Evolutionary conservation across 2,888 invertebrate species (phyloP).

Genomic region (Machimus atricapillus): DNA sequence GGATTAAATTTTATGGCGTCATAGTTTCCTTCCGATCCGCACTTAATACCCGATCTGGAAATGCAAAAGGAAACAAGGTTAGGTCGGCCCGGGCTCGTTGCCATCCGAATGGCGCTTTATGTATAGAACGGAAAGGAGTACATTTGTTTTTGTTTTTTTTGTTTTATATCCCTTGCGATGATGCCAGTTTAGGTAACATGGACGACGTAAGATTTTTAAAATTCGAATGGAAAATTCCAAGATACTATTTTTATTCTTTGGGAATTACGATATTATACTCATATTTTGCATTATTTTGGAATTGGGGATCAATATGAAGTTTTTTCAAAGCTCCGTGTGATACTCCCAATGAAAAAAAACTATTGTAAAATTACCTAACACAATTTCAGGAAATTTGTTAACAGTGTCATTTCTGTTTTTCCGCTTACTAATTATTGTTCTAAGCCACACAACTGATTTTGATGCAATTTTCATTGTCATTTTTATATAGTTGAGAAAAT

Average conservation of each 20-base stretch:
- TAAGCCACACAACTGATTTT: too few species aligned
- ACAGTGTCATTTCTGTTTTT: too few species aligned
- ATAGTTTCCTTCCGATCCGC: slow-evolving; percentile 35
- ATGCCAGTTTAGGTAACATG: background rate
- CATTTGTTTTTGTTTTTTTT: background rate
- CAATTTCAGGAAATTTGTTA: too few species aligned
- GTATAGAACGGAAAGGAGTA: background rate
- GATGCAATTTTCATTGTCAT: too few species aligned
- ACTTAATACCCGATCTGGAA: slow-evolving; percentile 36
- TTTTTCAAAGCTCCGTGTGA: background rate
- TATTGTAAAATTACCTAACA: background rate
- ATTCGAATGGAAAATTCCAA: background rate
- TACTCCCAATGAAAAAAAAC: background rate
- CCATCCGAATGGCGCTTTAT: background rate
- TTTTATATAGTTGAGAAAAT: too few species aligned
- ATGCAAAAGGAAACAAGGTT: slow-evolving; percentile 19
- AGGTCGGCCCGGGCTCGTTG: background rate
- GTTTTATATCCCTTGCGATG: background rate
- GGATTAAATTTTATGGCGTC: slow-evolving; percentile 38
- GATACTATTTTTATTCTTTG: background rate
- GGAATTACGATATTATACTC: background rate
- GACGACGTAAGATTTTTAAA: background rate
- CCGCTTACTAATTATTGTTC: too few species aligned
- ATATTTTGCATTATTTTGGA: background rate
- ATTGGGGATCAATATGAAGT: background rate